Conservation (phyloP, 1,140 invertebrate genomes). For the Conus betulinus region DNA sequence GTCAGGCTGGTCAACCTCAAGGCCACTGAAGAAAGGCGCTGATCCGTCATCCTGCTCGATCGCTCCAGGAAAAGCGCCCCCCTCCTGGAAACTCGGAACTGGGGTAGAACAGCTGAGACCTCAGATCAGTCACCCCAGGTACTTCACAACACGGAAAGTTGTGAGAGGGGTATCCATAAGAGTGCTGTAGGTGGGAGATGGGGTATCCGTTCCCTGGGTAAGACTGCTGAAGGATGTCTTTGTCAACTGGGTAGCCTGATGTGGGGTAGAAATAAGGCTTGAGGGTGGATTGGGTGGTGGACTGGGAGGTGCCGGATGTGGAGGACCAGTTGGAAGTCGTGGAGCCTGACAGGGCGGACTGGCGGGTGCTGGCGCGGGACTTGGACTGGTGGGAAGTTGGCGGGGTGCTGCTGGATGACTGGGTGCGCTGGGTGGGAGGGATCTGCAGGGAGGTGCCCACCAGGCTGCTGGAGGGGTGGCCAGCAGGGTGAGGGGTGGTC, state of each 20-base stretch:
- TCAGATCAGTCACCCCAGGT: neutral
- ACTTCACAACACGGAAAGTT: constrained; percentile 26
- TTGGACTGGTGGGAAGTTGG: neutral
- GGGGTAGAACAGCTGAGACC: neutral
- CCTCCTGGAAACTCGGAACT: constrained; percentile 19
- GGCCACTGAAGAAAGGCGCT: neutral
- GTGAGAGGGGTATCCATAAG: constrained; percentile 13
- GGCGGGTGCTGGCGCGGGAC: neutral
- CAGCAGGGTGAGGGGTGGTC: neutral
- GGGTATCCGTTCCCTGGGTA: constrained; percentile 14
- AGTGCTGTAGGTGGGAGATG: neutral
- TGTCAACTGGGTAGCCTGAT: constrained; percentile 8
- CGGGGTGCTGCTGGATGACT: neutral
- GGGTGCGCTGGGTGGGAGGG: neutral
- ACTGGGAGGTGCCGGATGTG: neutral
- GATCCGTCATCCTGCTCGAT: constrained; percentile 20
- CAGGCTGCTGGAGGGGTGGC: neutral
- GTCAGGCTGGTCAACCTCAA: neutral
- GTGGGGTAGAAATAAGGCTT: constrained; percentile 8
- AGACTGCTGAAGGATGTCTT: neutral
- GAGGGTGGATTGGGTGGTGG: neutral
- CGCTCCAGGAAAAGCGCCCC: constrained; percentile 18
- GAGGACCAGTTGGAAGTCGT: constrained; percentile 1
- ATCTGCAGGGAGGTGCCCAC: neutral
- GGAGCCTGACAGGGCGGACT: neutral